phyloP scores from a whole-genome alignment of 2,797 vertebrate genomes.

The Eospalax fontanierii region DNA sequence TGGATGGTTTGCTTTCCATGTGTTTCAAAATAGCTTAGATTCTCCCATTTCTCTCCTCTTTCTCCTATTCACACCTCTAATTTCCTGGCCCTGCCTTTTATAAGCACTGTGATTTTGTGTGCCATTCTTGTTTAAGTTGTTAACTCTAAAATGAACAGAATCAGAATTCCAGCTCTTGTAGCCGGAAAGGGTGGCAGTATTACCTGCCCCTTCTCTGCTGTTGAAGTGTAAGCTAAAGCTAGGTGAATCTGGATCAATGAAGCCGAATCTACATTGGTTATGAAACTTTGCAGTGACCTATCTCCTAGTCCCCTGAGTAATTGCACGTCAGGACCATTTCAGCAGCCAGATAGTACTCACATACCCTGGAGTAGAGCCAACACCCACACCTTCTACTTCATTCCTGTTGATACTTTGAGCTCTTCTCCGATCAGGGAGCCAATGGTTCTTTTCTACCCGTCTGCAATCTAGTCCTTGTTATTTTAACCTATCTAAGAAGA shows the following conservation, averaged over 20 bases:
- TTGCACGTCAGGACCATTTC: neutral
- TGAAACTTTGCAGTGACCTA: neutral
- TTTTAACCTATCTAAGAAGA: slow-evolving; percentile 63
- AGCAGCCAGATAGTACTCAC: neutral
- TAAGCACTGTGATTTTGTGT: slow-evolving; percentile 9
- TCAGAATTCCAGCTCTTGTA: slow-evolving; percentile 8
- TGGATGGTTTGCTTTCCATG: slow-evolving; percentile 59
- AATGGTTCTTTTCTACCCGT: slow-evolving; percentile 39
- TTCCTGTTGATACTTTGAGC: neutral
- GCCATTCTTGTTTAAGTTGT: slow-evolving; percentile 42
- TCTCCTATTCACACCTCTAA: slow-evolving; percentile 12
- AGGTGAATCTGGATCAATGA: neutral
- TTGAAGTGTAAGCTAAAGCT: slow-evolving; percentile 11
- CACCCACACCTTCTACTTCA: slow-evolving; percentile 14
- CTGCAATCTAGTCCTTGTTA: slow-evolving; percentile 65
- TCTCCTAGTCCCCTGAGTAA: neutral
- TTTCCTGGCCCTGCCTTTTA: slow-evolving; percentile 47
- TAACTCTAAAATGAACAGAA: slow-evolving; percentile 61
- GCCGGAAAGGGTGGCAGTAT: slow-evolving; percentile 30
- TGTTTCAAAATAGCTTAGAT: slow-evolving; percentile 64
- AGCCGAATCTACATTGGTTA: slow-evolving; percentile 21
- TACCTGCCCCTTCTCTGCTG: slow-evolving; percentile 17
- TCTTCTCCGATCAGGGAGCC: neutral
- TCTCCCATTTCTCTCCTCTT: slow-evolving; percentile 40
- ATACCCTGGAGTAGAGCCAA: slow-evolving; percentile 22